Conservation (phyloP, 2,888 invertebrate genomes). For the Calameuta idolon region DNA sequence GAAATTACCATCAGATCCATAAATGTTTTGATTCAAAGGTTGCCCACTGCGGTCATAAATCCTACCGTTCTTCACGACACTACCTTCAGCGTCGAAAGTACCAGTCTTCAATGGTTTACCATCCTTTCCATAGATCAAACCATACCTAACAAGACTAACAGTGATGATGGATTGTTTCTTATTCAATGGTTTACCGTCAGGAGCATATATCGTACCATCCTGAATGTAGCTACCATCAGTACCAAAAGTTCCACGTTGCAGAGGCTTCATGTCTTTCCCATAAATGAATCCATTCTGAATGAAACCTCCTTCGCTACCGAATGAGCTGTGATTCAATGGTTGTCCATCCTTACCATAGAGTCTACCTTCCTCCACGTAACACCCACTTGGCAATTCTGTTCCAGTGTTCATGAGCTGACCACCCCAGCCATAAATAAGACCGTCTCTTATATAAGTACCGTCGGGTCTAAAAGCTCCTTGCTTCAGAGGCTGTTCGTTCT, state of each 20-base stretch:
- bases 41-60: slow-evolving; percentile 52
- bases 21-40: slow-evolving; percentile 48
- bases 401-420: slow-evolving; percentile 58
- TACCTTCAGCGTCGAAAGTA: slow-evolving; percentile 53
- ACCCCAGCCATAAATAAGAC: slow-evolving; percentile 59
- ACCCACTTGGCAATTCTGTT: slow-evolving; percentile 51
- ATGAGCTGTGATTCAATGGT: slow-evolving; percentile 57
- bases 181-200: slow-evolving; percentile 51
- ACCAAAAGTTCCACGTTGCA: slow-evolving; percentile 55
- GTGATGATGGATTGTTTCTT: slow-evolving; percentile 49
- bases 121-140: slow-evolving; percentile 54
- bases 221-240: slow-evolving; percentile 56
- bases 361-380: slow-evolving; percentile 56
- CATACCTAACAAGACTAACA: slow-evolving; percentile 54
- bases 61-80: slow-evolving; percentile 54
- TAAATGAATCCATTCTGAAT: slow-evolving; percentile 59
- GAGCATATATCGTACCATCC: slow-evolving; percentile 53
- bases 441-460: slow-evolving; percentile 59
- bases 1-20: slow-evolving; percentile 47
- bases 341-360: slow-evolving; percentile 57
- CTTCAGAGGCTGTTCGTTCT: slow-evolving; percentile 50
- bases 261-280: slow-evolving; percentile 52
- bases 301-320: slow-evolving; percentile 55
- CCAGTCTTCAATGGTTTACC: slow-evolving; percentile 56
- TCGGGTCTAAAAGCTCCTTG: slow-evolving; percentile 59